Base-by-base conservation (phyloP, 1,140 invertebrate species). In the Tetramorium parvispinum region DNA sequence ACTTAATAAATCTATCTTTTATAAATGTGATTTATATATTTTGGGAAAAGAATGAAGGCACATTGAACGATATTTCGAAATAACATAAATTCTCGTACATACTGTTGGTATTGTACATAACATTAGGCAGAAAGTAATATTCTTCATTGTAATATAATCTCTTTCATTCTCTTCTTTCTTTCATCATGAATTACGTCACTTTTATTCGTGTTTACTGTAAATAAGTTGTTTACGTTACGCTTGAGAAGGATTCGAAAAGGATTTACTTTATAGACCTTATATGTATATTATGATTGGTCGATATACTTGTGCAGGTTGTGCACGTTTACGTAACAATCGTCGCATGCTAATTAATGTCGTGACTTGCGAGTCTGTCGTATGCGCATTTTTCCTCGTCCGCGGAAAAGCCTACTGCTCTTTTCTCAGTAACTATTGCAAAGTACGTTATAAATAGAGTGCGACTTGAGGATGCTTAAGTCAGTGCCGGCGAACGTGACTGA, bases 401-500 rank as follows among this genome's bases (percentile, higher is more conserved):
- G 16, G 24, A 18, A 79, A 85, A 66, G 11, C 2, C 61, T n/a
- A 57, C 61, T 77, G 32, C 51, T 78, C 71, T 81, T 68, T 77
- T 43, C 16, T 77, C 24, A 32, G 37, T 66, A 78, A 59, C 57
- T 49, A 70, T 76, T 82, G 77, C n/a, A 76, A 87, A 78, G 49
- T 40, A 82, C 63, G 85, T 87, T 87, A 85, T 86, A 90, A 91
- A 92, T 88, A 89, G 82, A 87, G 65, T 70, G 70, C 78, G 65
- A 70, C 24, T 57, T 71, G 85, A 87, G 91, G 85, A 91, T 85
- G 63, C 87, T 89, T 43, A 71, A 93, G 89, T 92, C 88, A 91
- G 89, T 88, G 73, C 73, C 85, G 27, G 55, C 49, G 86, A 91
- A 93, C 93, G 93, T 94, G 93, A 94, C 92, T 88, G 93, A 93